Base-by-base conservation (phyloP, 2,888 invertebrate species). In the Eristalinus aeneus region DNA sequence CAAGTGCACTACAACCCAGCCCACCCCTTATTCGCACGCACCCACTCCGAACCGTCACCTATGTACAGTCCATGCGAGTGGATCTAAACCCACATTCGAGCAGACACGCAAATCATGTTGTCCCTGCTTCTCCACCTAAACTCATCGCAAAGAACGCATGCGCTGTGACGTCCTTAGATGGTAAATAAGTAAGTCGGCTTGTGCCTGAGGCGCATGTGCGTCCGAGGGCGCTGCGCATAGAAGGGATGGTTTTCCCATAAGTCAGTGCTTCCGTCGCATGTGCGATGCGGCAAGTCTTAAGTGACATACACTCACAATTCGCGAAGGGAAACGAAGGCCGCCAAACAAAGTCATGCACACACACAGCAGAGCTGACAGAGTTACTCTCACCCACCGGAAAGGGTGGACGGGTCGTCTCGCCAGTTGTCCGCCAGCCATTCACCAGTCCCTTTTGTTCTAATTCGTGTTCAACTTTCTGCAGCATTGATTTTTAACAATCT, bases 121-220 rank as follows among this genome's bases (percentile, higher is more conserved):
- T 46, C 46, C 1, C 46, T 46, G 46, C 46, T 46, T 16, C 46
- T 20, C 46, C 16, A 20, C 46, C 56, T 1, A 20, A 20, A 11
- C 20, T 23, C 23, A 56, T 27, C 56, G 56, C 23, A 23, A 10
- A 31, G 20, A 31, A 27, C 11, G n/a, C 69, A 63, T 77, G 77
- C 77, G 76, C 69, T 20, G 27, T 23, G 20, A 16, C 39, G 4
- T 34, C 34, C 31, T 3, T 23, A 63, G 5, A n/a, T 46, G 31
- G 65, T 46, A 63, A 60, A 58, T 56, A 78, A 39, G 46, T 71
- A 31, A 63, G 69, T 64, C 54, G n/a, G 22, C 8, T 12, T 9
- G 3, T 2, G 2, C 16, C 4, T 11, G 32, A 12, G 3, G 78
- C 78, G 78, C 78, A 34, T 78, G 78, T 71, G 78, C 65, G 65